These are phyloP conservation scores for Ascidia mentula DNA, from an alignment of 23 tunicate genomes.

Conservation along the genomic window DNA sequence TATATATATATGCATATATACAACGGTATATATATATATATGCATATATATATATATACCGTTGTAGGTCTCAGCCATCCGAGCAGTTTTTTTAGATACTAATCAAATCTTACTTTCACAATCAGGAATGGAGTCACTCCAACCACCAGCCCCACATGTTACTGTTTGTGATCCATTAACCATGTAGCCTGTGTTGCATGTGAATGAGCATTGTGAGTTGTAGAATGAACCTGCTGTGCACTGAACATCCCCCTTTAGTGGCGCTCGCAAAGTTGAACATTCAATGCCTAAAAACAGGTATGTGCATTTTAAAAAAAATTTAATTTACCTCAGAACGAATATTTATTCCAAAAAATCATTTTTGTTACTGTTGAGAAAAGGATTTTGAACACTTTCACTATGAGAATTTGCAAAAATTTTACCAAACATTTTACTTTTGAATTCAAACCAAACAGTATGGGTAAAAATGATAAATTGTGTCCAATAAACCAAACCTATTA, in stretches of 20 bases:
- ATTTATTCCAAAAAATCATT: no score
- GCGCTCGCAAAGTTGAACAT: conserved; percentile 35
- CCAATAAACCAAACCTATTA: no score
- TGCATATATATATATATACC: no score
- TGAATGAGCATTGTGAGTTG: conserved; percentile 60
- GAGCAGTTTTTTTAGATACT: no score
- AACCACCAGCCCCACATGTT: conserved; percentile 41
- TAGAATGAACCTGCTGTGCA: conserved; percentile 55
- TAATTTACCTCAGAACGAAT: no score
- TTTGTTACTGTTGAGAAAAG: not conserved
- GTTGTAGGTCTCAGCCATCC: no score
- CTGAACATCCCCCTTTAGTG: conserved; percentile 43
- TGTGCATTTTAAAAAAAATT: no score
- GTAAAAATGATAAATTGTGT: no score
- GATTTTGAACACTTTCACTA: not conserved
- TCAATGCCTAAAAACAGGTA: conserved; percentile 30
- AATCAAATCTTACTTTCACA: conserved; percentile 52
- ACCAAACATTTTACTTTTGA: not conserved
- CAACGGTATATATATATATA: no score
- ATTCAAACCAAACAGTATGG: not conserved
- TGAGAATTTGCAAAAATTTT: not conserved
- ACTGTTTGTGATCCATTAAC: conserved; percentile 50
- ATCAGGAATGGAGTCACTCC: conserved; percentile 50
- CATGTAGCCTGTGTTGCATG: conserved; percentile 48
- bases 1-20: no score